These are phyloP conservation scores for Molanna angustata DNA, from an alignment of 2,888 invertebrate genomes.

Conservation along the genomic window DNA sequence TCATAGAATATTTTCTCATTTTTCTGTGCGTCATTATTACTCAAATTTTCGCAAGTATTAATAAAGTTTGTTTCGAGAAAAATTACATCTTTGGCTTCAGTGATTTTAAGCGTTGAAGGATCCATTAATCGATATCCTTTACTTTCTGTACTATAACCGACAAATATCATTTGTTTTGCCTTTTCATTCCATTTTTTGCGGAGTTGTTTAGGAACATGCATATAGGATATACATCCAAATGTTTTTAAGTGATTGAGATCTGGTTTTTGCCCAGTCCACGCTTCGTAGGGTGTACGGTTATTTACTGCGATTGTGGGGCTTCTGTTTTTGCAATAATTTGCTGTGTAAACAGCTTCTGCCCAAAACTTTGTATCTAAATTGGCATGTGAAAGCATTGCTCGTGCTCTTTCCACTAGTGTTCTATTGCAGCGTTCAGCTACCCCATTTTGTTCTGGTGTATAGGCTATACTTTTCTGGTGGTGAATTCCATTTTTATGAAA, in stretches of 20 bases:
- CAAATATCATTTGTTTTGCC: slow-evolving; percentile 1
- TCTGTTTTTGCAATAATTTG: slow-evolving; percentile 2
- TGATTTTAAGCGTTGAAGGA: no score
- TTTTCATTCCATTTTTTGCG: slow-evolving; percentile 3
- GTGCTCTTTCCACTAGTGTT: slow-evolving; percentile 4
- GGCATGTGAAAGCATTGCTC: background rate
- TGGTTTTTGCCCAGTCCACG: slow-evolving; percentile 2
- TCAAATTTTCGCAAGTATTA: no score
- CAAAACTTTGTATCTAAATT: background rate
- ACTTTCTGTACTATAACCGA: background rate
- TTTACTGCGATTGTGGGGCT: background rate
- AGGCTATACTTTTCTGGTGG: background rate
- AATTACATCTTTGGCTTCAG: no score
- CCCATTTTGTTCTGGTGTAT: slow-evolving; percentile 4
- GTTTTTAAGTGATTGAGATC: background rate
- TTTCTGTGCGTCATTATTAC: no score
- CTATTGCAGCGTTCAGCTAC: slow-evolving; percentile 2
- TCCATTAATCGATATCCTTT: no score
- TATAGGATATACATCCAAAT: background rate
- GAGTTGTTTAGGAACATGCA: background rate
- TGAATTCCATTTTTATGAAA: background rate
- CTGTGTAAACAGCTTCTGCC: background rate
- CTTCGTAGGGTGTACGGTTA: slow-evolving; percentile 1
- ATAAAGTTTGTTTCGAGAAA: no score
- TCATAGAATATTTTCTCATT: no score